Conservation (phyloP, 2,797 vertebrate genomes). For the Sebastes steindachneri region DNA sequence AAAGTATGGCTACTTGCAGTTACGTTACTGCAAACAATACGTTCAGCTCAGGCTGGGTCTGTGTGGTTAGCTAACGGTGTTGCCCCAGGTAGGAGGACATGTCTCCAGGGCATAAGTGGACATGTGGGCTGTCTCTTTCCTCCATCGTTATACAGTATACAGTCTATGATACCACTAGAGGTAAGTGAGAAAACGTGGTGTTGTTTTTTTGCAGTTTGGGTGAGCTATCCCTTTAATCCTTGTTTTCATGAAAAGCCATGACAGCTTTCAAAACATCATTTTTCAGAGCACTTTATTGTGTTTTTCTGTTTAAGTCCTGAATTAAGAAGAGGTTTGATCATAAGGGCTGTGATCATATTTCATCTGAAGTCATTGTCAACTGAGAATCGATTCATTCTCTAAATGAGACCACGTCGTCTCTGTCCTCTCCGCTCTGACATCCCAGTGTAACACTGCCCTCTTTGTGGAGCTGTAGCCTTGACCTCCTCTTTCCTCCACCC, state of each 20-base stretch:
- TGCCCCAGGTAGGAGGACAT: background rate
- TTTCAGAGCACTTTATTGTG: background rate
- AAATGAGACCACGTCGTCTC: background rate
- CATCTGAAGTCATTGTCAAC: too few species aligned
- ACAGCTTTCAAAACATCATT: background rate
- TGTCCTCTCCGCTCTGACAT: background rate
- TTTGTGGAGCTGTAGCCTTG: conserved; percentile 1
- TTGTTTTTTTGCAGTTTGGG: background rate
- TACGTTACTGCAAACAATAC: background rate
- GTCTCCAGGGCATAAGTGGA: background rate
- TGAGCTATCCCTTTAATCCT: background rate
- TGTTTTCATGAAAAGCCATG: background rate
- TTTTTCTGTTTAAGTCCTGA: background rate
- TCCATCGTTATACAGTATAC: background rate
- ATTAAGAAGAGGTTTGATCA: too few species aligned
- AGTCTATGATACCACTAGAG: background rate
- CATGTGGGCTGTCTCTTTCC: background rate
- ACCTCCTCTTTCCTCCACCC: background rate
- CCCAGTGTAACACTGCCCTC: conserved; percentile 10
- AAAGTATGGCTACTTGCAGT: background rate
- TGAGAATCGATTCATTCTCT: background rate
- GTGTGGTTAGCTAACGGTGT: background rate
- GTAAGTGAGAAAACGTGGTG: background rate
- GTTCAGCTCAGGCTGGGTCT: background rate
- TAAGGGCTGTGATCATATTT: background rate